Evolutionary conservation across 2,797 vertebrate species (phyloP), one percentile per base, ranked within the genome.

Genomic region (Lacerta viridis): DNA sequence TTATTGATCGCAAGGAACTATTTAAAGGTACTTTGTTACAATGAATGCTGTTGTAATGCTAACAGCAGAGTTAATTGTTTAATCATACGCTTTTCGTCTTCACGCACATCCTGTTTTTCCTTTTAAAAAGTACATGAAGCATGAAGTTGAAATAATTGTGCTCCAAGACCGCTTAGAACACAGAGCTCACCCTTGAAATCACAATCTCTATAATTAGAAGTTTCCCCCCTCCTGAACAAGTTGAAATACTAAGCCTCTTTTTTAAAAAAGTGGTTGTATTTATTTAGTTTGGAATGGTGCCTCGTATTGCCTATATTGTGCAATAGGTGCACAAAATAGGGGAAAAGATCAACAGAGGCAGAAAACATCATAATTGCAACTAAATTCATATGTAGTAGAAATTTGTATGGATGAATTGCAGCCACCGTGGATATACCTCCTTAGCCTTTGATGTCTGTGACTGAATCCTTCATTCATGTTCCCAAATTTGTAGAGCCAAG

Each of bases 11-110:
- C 25, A 90, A 71, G 36, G 41, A 76, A 68, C 83, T 6, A 82
- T 61, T 1, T 13, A 86, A 90, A 88, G 80, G 7, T 3, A 80
- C 68, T 69, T 88, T 88, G 80, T 87, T 87, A 61, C 75, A 93
- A 2, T 59, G 85, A 88, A 76, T 33, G 61, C 1, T 66, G 76
- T 46, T 90, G 84, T 71, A 41, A 84, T 27, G 78, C 74, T 72
- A 85, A 80, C 15, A 71, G 78, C 72, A 69, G 50, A 71, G 72
- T 50, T 41, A 80, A n/a, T 20, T 33, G 33, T 85, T 71, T 84
- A 84, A 80, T 39, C 85, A 75, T 29, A 80, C 0, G 2, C 8
- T 89, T 80, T 2, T 27, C 27, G 87, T 83, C 83, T 46, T 87
- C 25, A 50, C 81, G 72, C 29, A 43, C 43, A 69, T 90, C 81